phyloP scores from a whole-genome alignment of 2,888 invertebrate genomes.

The Synergus gifuensis region DNA sequence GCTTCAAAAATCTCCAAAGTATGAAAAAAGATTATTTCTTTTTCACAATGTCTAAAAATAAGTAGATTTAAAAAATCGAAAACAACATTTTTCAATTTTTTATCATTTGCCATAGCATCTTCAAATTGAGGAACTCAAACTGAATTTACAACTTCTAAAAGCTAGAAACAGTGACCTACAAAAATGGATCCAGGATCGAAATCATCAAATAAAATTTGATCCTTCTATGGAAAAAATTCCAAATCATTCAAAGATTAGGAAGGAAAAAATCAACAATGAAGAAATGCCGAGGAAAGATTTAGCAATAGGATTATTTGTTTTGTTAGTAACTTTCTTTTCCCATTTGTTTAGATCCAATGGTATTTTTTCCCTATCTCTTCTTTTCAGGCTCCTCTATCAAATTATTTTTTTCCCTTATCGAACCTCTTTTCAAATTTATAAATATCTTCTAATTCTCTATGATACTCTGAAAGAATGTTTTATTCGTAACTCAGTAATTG shows the following conservation, averaged over 20 bases:
- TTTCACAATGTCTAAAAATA: neutral
- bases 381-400: neutral
- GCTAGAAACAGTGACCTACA: slow-evolving; percentile 54
- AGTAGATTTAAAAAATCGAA: neutral
- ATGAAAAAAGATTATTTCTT: neutral
- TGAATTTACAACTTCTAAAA: slow-evolving; percentile 55
- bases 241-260: slow-evolving; percentile 7
- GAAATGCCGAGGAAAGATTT: slow-evolving; percentile 51
- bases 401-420: neutral
- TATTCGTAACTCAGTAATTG: neutral
- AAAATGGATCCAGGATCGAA: slow-evolving; percentile 44
- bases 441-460: neutral
- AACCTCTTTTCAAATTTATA: neutral
- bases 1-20: slow-evolving; percentile 17
- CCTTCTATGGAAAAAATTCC: too few relatives aligned
- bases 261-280: slow-evolving; percentile 7
- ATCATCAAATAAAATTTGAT: neutral
- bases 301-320: slow-evolving; percentile 50
- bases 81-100: neutral
- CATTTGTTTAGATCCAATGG: slow-evolving; percentile 21
- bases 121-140: slow-evolving; percentile 52
- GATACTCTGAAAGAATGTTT: neutral
- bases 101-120: slow-evolving; percentile 42
- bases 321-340: slow-evolving; percentile 50
- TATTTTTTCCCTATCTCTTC: neutral